Base-by-base conservation (phyloP, 2,888 invertebrate genomes). In the Autographa pulchrina region DNA sequence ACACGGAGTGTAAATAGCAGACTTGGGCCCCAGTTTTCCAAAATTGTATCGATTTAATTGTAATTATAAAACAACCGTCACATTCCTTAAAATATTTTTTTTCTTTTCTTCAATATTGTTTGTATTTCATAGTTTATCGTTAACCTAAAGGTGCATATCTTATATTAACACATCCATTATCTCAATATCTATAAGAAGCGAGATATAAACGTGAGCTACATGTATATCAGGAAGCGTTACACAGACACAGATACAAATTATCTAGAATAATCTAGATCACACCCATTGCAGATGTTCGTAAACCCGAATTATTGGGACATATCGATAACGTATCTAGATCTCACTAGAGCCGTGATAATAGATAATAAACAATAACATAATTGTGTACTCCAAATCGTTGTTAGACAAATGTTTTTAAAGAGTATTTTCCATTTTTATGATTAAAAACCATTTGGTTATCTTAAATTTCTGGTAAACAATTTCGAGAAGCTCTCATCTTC, bases 281-380 rank as follows among this genome's bases (percentile, higher is more conserved):
- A 62, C 59, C 16, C 52, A 31, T 60, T 20, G 38, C 61, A 66
- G 74, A 56, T 35, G n/a, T 62, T 59, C 63, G 18, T 41, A 63
- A 54, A 54, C 14, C 18, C 3, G 5, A 48, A 67, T 70, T 77
- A 61, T 70, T 58, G 56, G 80, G 62, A 52, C 54, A 65, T 38
- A 54, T 4, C 8, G 70, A 75, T 70, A 68, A 75, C 70, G 70
- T 75, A 43, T 48, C 38, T 5, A 48, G 13, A 41, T 54, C 38
- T 18, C 18, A 56, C 25, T 25, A 43, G 6, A 60, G 25, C 31
- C 9, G 48, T 48, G 77, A 75, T 79, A 56, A 70, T 0, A 61
- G 11, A 35, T 54, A 64, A 78, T 67, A 70, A 25, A 65, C 48
- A 64, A 65, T 0, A 11, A 18, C 13, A 13, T 1, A 20, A 16